Evolutionary conservation across 2,797 vertebrate genomes (phyloP).

Genomic region (Enteromius mattozi): DNA sequence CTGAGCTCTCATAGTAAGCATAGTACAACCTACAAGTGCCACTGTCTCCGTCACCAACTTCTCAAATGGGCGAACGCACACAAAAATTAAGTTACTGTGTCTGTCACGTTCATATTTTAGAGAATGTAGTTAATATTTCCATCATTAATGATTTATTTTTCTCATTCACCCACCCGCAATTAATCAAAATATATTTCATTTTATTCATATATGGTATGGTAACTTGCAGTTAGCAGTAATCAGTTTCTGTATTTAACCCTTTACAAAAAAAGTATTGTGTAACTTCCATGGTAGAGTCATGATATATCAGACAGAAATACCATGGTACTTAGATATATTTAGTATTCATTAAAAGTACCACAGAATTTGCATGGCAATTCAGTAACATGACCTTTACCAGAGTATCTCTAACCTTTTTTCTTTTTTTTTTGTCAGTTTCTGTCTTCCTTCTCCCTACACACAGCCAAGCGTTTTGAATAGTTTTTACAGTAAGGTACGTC

Average conservation of each 20-base stretch:
- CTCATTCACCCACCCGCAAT: no score
- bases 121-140: no score
- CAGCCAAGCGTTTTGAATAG: neutral
- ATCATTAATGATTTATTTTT: no score
- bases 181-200: no score
- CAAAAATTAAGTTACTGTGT: no score
- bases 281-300: neutral
- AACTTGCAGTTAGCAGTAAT: neutral
- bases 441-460: neutral
- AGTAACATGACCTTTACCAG: neutral
- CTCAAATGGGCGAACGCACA: no score
- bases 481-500: neutral
- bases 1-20: no score
- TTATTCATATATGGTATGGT: neutral
- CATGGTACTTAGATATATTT: neutral
- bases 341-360: no score
- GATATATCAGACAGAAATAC: neutral
- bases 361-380: neutral
- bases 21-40: no score
- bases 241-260: neutral
- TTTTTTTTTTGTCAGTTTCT: neutral
- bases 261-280: neutral
- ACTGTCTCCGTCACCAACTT: no score
- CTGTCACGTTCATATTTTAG: no score
- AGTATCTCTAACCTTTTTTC: neutral